Base-by-base conservation (phyloP, 1,140 invertebrate genomes). In the Ostrea denselamellosa region DNA sequence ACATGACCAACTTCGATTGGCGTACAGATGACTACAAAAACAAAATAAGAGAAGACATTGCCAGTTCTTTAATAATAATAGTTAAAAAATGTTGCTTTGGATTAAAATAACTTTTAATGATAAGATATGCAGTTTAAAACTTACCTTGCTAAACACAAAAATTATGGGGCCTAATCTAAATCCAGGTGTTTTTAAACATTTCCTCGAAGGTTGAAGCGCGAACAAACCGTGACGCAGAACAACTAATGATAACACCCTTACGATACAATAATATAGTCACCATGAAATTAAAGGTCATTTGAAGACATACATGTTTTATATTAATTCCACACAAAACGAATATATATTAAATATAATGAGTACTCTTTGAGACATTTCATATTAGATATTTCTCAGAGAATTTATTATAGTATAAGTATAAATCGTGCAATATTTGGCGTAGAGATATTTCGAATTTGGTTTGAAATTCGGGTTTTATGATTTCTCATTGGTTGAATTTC, bases 151-250 rank as follows among this genome's bases (percentile, higher is more conserved):
- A 44, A 44, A 44, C 34, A 44, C 34, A 44, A 2, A 44, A 44
- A 44, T 44, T 44, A n/a, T 44, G 5, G 34, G 34, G 34, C 5
- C 34, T 44, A 44, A 1, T 44, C 2, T 44, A 28, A 77, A 22
- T 14, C 65, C n/a, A 22, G 8, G 65, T 22, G 12, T 71, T 71
- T 71, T 58, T 58, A 17, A 12, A 62, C 68, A 77, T 77, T 25
- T 77, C 68, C 68, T 77, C 22, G 25, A 77, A 77, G 28, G 56
- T 77, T 25, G 25, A 77, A 77, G 68, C 68, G 68, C 68, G 68
- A 77, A 77, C 28, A 77, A 28, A 10, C 12, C 22, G 10, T 22
- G 68, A 34, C 68, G 25, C 9, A 34, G 8, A 77, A 34, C 68
- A 77, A 9, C 14, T 25, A 28, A 14, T 14, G 10, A 25, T 77